Evolutionary conservation across 2,113 vertebrate species (phyloP).

Genomic region (Myrmecobius fasciatus): DNA sequence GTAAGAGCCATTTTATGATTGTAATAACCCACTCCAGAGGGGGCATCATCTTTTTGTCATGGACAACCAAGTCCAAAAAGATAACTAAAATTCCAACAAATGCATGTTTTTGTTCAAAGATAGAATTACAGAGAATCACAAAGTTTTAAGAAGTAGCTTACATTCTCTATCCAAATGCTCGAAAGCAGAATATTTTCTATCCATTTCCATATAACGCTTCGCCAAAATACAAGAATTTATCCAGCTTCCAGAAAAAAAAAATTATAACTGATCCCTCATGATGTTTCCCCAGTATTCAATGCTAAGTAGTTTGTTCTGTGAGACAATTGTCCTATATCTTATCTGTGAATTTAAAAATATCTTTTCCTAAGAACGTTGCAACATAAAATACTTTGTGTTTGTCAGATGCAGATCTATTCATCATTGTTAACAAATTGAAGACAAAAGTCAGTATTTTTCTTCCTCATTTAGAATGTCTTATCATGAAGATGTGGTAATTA

Average conservation of each 20-base stretch:
- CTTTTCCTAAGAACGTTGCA: conserved; percentile 16
- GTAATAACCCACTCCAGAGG: conserved; percentile 21
- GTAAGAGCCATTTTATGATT: conserved; percentile 44
- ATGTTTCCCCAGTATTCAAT: conserved; percentile 34
- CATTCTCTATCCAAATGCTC: not conserved
- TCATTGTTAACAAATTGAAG: conserved; percentile 31
- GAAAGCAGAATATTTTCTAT: not conserved
- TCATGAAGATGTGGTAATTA: conserved; percentile 41
- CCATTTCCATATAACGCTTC: not conserved
- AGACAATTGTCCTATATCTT: not conserved
- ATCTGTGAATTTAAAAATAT: not conserved
- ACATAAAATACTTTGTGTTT: conserved; percentile 46
- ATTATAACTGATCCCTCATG: not conserved
- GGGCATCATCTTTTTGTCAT: conserved; percentile 42
- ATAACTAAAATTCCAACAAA: conserved; percentile 18
- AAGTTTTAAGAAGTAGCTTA: not conserved
- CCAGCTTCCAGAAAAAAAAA: conserved; percentile 9
- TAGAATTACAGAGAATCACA: not conserved
- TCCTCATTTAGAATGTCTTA: conserved; percentile 40
- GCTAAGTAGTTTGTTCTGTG: conserved; percentile 28
- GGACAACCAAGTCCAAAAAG: conserved; percentile 39
- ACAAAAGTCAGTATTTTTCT: conserved; percentile 5
- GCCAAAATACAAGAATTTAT: conserved; percentile 13
- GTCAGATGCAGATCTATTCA: conserved; percentile 25
- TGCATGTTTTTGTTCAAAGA: conserved; percentile 18